phyloP scores from a whole-genome alignment of 2,113 vertebrate species.

The Ageneiosus marmoratus region DNA sequence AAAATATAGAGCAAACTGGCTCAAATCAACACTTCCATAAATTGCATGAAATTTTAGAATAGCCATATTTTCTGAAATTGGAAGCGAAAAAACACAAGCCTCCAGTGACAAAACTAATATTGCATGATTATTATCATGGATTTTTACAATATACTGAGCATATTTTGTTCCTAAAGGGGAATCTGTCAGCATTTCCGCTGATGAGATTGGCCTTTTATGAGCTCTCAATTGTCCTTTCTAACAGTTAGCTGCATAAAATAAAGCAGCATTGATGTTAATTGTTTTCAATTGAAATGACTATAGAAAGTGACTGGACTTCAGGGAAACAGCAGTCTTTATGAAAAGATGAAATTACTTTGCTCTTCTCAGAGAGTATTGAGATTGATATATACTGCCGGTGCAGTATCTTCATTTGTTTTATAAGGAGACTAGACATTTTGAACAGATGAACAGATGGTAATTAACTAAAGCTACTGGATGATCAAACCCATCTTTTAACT shows the following conservation, averaged over 20 bases:
- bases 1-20: background rate
- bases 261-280: conserved; percentile 59
- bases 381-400: background rate
- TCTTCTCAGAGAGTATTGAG: background rate
- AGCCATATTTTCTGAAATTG: conserved; percentile 51
- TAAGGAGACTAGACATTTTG: conserved; percentile 4
- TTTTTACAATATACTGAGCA: conserved; percentile 70
- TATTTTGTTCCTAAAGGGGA: conserved; percentile 69
- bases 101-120: conserved; percentile 74
- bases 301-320: background rate
- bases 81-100: conserved; percentile 63
- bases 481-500: conserved; percentile 31
- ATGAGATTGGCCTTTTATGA: conserved; percentile 75
- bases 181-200: conserved; percentile 63
- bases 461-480: conserved; percentile 44
- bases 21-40: background rate
- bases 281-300: conserved; percentile 15
- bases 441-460: conserved; percentile 41
- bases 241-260: conserved; percentile 65
- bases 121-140: conserved; percentile 72
- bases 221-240: conserved; percentile 57
- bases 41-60: background rate
- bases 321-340: conserved; percentile 8
- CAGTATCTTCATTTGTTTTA: background rate
- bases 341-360: background rate